Conservation (phyloP, 2,888 invertebrate species). For the Luperina testacea region DNA sequence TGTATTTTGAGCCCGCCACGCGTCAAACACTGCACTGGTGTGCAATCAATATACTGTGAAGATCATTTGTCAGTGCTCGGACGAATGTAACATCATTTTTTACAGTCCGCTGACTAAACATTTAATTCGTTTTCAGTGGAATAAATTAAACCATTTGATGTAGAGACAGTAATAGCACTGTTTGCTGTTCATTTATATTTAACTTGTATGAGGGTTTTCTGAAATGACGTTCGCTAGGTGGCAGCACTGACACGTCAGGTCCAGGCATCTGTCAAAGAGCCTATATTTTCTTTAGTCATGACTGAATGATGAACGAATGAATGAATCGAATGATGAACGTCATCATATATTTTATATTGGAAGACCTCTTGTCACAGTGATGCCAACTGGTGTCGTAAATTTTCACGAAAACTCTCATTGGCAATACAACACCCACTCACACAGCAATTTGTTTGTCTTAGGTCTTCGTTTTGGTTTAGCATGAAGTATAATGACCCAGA, state of each 20-base stretch:
- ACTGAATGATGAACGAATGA: too few relatives aligned
- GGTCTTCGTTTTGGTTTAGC: background rate
- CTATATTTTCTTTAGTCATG: too few relatives aligned
- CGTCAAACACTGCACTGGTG: constrained; percentile 30
- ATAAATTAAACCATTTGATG: constrained; percentile 42
- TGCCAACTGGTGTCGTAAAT: too few relatives aligned
- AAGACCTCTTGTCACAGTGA: too few relatives aligned
- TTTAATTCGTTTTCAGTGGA: constrained; percentile 45
- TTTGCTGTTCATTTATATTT: constrained; percentile 16
- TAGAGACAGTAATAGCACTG: constrained; percentile 1
- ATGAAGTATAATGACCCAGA: too few relatives aligned
- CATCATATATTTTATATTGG: too few relatives aligned
- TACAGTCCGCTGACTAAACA: constrained; percentile 34
- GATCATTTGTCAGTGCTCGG: constrained; percentile 44
- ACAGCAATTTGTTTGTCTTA: background rate
- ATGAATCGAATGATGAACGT: too few relatives aligned
- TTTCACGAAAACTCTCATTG: too few relatives aligned
- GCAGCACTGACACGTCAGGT: too few relatives aligned
- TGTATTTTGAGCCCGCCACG: constrained; percentile 5
- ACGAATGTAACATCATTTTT: constrained; percentile 50
- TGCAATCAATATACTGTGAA: constrained; percentile 48
- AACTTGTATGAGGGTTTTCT: too few relatives aligned
- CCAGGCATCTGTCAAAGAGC: too few relatives aligned
- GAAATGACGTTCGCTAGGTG: too few relatives aligned
- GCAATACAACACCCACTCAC: background rate